These are phyloP conservation scores for Solenopsis fugax DNA, from an alignment of 1,140 invertebrate genomes.

Conservation along the genomic window DNA sequence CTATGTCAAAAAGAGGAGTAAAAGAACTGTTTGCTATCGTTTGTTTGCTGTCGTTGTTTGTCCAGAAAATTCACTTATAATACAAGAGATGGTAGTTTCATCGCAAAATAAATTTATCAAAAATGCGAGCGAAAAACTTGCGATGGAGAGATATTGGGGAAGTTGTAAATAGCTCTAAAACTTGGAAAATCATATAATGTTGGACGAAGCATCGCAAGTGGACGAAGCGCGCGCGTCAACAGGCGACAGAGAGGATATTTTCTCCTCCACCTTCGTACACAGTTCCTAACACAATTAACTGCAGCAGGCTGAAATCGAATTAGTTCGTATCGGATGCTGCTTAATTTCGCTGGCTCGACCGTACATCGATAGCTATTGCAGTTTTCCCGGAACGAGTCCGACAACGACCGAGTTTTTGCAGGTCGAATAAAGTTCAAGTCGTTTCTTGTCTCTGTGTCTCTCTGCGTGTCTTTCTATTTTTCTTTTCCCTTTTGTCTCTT, in stretches of 20 bases:
- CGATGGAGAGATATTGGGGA: background rate
- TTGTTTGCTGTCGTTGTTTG: background rate
- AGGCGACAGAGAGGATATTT: constrained; percentile 31
- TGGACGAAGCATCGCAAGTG: too few relatives aligned
- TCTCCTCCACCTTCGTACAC: constrained; percentile 2
- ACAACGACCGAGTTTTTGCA: constrained; percentile 34
- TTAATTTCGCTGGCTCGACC: constrained; percentile 27
- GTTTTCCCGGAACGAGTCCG: background rate
- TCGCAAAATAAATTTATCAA: background rate
- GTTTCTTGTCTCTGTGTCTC: background rate
- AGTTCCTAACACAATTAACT: constrained; percentile 45
- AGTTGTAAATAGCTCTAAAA: constrained; percentile 7
- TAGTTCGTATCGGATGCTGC: constrained; percentile 45
- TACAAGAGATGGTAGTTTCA: background rate
- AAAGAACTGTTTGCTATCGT: background rate
- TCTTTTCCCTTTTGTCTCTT: background rate
- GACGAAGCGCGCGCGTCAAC: constrained; percentile 1
- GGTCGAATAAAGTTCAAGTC: constrained; percentile 11
- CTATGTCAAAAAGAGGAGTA: background rate
- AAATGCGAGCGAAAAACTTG: background rate
- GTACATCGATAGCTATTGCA: constrained; percentile 29
- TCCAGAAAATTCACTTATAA: constrained; percentile 3
- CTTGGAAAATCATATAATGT: background rate
- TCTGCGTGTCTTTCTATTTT: background rate
- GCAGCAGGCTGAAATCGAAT: constrained; percentile 39